Evolutionary conservation across 2,113 vertebrate species (phyloP).

Genomic region (Antidorcas marsupialis): DNA sequence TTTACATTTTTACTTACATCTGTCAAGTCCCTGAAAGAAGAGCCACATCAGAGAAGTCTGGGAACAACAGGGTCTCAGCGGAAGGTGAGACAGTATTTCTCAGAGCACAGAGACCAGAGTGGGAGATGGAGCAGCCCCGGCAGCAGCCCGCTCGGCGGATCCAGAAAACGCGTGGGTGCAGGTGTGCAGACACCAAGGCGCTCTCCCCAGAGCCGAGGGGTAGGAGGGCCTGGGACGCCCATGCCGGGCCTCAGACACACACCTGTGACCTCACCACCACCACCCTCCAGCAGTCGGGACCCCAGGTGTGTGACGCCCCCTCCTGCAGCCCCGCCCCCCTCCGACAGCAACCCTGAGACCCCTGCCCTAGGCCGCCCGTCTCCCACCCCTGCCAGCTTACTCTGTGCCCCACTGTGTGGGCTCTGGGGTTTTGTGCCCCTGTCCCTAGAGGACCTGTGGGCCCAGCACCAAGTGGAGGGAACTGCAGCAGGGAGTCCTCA

Average conservation of each 20-base stretch:
- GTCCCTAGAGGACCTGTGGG: neutral
- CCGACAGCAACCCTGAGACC: neutral
- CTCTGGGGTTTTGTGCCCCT: neutral
- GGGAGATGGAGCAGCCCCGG: too few relatives aligned
- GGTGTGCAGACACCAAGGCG: neutral
- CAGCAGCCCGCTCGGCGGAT: neutral
- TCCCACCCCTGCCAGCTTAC: neutral
- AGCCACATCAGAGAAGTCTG: neutral
- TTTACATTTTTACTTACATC: too few relatives aligned
- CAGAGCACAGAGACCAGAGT: neutral
- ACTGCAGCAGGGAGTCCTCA: neutral
- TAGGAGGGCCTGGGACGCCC: neutral
- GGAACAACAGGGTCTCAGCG: neutral
- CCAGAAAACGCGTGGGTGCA: neutral
- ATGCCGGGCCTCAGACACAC: neutral
- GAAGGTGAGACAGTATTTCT: neutral
- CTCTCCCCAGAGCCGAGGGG: neutral
- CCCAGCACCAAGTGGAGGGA: too few relatives aligned
- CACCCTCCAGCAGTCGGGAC: too few relatives aligned
- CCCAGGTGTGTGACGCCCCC: neutral
- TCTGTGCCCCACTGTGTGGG: fast-evolving
- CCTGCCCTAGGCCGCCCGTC: neutral
- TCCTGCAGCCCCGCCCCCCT: neutral
- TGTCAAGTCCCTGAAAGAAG: neutral
- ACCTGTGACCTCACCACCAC: neutral